Base-by-base conservation (phyloP, 2,797 vertebrate genomes). In the Aselliscus stoliczkanus region DNA sequence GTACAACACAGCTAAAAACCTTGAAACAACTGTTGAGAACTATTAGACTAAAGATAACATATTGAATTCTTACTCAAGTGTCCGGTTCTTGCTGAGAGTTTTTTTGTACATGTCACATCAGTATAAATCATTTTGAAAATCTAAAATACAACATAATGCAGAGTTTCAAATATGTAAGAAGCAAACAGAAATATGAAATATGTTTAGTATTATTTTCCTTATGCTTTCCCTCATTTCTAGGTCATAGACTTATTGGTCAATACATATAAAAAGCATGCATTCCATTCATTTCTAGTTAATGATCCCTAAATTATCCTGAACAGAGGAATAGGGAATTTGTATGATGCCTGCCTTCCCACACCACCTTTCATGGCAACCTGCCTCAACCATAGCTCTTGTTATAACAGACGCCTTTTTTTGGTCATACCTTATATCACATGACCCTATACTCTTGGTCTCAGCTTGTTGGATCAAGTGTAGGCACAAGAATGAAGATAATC, bases 121-220 rank as follows among this genome's bases (percentile, higher is more conserved):
- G 11, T 86, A 39, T 75, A 9, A 50, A 39, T 86, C n/a, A 94
- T 75, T 90, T 85, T 1, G 69, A 70, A 92, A 81, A 82, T 82
- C 27, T 75, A 76, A 85, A 93, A 72, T 58, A 60, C 7, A 92
- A 1, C 39, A 94, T 77, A 93, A 47, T 77, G 7, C 5, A 23
- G 15, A n/a, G n/a, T 93, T 84, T 92, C 15, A 85, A 90, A 69
- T 94, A 54, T 44, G 27, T 47, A 88, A 88, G 27, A 93, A 92
- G 4, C 9, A 89, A 90, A 54, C 70, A 27, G 77, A 84, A 90
- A 58, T 76, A 65, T 80, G 39, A n/a, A 77, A 47, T 60, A 52
- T 67, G n/a, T 81, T 80, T 90, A 70, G 4, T 64, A 90, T 58
- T 70, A 52, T 47, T 60, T 96, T 83, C 27, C 75, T 54, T 84